A percentile compares a stretch with the other conserved stretches of the same genome.
These are phyloP conservation scores for Hippoglossus hippoglossus DNA, from an alignment of 2,797 vertebrate species.

Conservation along the genomic window DNA sequence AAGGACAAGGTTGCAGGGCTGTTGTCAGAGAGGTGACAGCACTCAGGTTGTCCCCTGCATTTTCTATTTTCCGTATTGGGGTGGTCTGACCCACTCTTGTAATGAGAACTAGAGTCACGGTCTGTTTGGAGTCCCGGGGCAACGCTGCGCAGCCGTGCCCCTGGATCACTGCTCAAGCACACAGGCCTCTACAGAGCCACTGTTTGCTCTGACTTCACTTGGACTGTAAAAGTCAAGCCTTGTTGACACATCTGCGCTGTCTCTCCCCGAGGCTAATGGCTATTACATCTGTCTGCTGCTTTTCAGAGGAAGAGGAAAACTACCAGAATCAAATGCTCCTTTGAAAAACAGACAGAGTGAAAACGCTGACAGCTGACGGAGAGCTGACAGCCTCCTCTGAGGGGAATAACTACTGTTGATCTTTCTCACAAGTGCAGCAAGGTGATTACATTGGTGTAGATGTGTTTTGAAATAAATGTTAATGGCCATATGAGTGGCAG, in stretches of 20 bases:
- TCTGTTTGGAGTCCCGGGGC: conserved; percentile 80
- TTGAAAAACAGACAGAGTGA: conserved; percentile 59
- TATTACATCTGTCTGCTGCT: conserved; percentile 78
- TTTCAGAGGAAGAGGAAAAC: conserved; percentile 63
- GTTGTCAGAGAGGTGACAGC: conserved; percentile 72
- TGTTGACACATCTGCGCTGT: conserved; percentile 80
- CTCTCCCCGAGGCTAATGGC: conserved; percentile 77
- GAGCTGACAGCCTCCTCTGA: conserved; percentile 51
- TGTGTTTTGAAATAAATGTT: conserved; percentile 42
- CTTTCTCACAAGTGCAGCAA: conserved; percentile 52
- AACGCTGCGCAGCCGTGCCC: conserved; percentile 69
- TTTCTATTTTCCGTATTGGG: conserved; percentile 82
- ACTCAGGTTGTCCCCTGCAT: conserved; percentile 76
- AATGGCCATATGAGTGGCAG: conserved; percentile 27
- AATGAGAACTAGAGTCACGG: conserved; percentile 82
- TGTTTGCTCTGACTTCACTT: conserved; percentile 77
- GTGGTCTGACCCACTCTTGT: conserved; percentile 80
- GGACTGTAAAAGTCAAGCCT: conserved; percentile 79
- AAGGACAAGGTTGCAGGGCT: conserved; percentile 61
- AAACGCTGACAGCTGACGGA: conserved; percentile 69
- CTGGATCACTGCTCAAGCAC: conserved; percentile 81
- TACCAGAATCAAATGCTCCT: conserved; percentile 70
- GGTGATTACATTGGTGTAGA: conserved; percentile 47
- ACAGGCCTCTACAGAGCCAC: conserved; percentile 73
- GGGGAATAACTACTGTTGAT: conserved; percentile 56